A percentile compares a stretch with the other conserved stretches of the same genome.
Evolutionary conservation across 1,140 invertebrate species (phyloP).

Genomic region (Eupeodes corollae): DNA sequence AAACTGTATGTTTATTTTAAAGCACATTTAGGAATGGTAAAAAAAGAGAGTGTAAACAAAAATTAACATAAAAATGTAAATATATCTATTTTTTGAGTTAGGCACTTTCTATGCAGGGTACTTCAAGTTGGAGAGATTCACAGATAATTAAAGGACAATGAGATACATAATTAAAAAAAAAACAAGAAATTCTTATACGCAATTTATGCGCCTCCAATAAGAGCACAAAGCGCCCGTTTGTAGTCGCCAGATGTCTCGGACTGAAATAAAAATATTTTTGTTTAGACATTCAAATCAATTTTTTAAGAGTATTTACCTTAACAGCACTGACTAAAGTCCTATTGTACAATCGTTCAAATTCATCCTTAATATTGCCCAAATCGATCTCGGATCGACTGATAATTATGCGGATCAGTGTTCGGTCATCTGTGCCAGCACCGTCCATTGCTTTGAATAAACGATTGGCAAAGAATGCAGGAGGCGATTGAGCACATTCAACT

Average conservation of each 20-base stretch:
- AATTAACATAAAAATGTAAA: too few relatives aligned
- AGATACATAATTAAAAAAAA: too few relatives aligned
- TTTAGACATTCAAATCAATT: neutral
- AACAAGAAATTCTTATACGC: too few relatives aligned
- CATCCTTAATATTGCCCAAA: constrained; percentile 54
- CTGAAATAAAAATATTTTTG: constrained; percentile 35
- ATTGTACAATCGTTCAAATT: constrained; percentile 56
- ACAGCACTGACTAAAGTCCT: constrained; percentile 56
- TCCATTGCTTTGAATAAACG: constrained; percentile 60
- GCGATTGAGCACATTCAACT: constrained; percentile 59
- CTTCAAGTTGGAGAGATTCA: too few relatives aligned
- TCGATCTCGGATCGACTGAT: constrained; percentile 63
- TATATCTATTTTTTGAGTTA: too few relatives aligned
- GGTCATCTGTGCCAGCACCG: constrained; percentile 59
- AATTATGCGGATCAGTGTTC: constrained; percentile 57
- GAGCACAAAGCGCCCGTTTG: constrained; percentile 51
- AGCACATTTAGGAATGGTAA: too few relatives aligned
- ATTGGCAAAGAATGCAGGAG: constrained; percentile 60
- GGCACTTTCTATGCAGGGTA: too few relatives aligned
- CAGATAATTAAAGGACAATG: too few relatives aligned
- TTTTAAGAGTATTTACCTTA: constrained; percentile 41
- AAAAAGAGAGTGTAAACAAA: too few relatives aligned
- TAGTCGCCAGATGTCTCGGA: constrained; percentile 65
- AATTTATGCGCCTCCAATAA: constrained; percentile 39
- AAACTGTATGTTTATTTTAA: too few relatives aligned